These are phyloP conservation scores for Dromaius novaehollandiae DNA, from an alignment of 2,113 vertebrate species.

Conservation along the genomic window DNA sequence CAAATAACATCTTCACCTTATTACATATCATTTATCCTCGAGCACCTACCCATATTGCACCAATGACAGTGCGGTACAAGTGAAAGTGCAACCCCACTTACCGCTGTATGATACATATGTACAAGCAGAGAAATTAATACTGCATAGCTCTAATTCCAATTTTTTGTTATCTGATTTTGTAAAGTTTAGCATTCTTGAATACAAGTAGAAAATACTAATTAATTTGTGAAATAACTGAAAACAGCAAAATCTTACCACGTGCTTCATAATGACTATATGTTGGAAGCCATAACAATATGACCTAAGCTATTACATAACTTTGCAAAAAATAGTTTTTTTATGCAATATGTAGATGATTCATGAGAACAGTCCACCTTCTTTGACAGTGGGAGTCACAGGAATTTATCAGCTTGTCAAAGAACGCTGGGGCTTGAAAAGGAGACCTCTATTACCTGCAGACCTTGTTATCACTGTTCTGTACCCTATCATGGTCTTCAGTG, in stretches of 20 bases:
- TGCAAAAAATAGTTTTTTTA: neutral
- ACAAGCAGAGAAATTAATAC: neutral
- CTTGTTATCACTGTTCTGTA: neutral
- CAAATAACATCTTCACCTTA: neutral
- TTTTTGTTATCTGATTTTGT: neutral
- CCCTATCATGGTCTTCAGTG: neutral
- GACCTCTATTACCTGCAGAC: neutral
- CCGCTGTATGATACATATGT: neutral
- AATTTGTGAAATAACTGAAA: neutral
- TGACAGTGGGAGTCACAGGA: neutral
- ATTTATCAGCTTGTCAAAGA: neutral
- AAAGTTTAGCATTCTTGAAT: neutral
- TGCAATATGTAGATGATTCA: neutral
- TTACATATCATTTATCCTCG: neutral
- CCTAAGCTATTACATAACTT: neutral
- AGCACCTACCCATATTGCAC: neutral
- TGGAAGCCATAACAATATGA: neutral
- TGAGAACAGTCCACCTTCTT: neutral
- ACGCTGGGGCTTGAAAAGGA: neutral
- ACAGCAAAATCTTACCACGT: neutral
- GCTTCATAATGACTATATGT: neutral
- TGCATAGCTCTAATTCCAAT: fast-evolving
- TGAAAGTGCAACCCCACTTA: neutral
- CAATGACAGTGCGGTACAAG: neutral
- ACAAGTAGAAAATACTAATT: neutral